Percentiles rank a stretch among this genome's conserved stretches.
Evolutionary conservation across 2,113 vertebrate species (phyloP).

Genomic region (Hydrolagus affinis): DNA sequence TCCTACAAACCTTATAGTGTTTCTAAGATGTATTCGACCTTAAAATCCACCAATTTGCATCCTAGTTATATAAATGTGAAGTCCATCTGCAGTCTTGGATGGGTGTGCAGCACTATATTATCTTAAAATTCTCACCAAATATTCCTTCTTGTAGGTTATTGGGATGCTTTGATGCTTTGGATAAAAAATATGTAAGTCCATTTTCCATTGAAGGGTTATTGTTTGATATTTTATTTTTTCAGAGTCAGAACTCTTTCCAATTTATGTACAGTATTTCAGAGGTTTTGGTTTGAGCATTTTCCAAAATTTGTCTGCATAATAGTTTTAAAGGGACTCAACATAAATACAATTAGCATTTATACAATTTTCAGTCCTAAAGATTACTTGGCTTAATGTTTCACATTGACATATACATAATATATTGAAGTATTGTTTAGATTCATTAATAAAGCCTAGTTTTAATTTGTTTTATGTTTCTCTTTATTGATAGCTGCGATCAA

Average conservation of each 20-base stretch:
- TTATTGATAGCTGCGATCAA: slow-evolving; percentile 55
- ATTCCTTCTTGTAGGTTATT: slow-evolving; percentile 23
- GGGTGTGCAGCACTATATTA: too few species aligned
- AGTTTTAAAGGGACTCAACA: background rate
- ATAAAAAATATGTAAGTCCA: slow-evolving; percentile 34
- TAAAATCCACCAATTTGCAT: too few species aligned
- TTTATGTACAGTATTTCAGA: background rate
- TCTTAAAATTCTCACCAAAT: background rate
- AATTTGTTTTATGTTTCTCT: background rate
- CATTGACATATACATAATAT: background rate
- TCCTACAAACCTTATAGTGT: too few species aligned
- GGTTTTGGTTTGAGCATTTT: background rate
- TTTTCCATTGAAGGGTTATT: slow-evolving; percentile 6
- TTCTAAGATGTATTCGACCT: too few species aligned
- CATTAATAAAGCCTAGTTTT: background rate
- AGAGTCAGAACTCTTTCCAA: background rate
- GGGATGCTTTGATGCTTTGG: slow-evolving; percentile 33
- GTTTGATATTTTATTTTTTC: background rate
- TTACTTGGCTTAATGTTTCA: background rate
- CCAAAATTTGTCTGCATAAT: background rate
- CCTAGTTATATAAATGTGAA: too few species aligned
- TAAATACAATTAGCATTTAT: background rate
- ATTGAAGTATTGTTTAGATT: background rate
- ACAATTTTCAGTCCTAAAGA: background rate
- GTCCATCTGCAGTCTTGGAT: too few species aligned